A percentile compares a stretch with the other conserved stretches of the same genome.
phyloP scores from a whole-genome alignment of 2,797 vertebrate genomes.

The Tokudaia muenninki region DNA sequence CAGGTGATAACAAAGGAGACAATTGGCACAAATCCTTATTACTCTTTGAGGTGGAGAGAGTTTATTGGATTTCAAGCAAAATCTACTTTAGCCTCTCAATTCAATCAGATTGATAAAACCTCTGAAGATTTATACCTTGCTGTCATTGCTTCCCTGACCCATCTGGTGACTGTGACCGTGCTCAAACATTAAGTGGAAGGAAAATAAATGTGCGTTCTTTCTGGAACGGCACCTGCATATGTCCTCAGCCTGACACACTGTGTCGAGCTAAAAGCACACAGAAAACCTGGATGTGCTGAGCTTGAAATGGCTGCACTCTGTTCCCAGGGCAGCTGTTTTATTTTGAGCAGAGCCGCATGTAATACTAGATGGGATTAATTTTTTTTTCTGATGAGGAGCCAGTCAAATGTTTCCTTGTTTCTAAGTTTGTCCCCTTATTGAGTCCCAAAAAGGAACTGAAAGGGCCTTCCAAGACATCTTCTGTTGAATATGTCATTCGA shows the following conservation, averaged over 20 bases:
- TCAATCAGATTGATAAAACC: constrained; percentile 81
- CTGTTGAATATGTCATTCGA: constrained; percentile 44
- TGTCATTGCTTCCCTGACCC: constrained; percentile 76
- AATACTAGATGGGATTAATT: constrained; percentile 75
- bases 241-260: constrained; percentile 66
- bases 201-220: constrained; percentile 82
- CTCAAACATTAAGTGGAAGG: constrained; percentile 73
- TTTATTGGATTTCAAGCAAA: constrained; percentile 82
- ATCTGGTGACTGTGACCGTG: constrained; percentile 78
- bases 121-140: constrained; percentile 78
- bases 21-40: constrained; percentile 65
- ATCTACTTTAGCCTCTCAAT: constrained; percentile 78
- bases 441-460: constrained; percentile 66
- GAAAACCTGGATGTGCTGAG: constrained; percentile 54
- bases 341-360: constrained; percentile 78
- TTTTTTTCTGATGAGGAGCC: constrained; percentile 70
- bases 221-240: constrained; percentile 68
- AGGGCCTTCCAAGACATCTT: constrained; percentile 72
- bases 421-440: constrained; percentile 77
- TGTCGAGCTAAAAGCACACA: constrained; percentile 55
- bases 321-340: constrained; percentile 75
- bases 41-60: constrained; percentile 72
- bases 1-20: constrained; percentile 58
- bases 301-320: constrained; percentile 15
- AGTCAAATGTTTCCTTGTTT: constrained; percentile 77